Evolutionary conservation across 2,113 vertebrate genomes (phyloP).

Genomic region (Scortum barcoo): DNA sequence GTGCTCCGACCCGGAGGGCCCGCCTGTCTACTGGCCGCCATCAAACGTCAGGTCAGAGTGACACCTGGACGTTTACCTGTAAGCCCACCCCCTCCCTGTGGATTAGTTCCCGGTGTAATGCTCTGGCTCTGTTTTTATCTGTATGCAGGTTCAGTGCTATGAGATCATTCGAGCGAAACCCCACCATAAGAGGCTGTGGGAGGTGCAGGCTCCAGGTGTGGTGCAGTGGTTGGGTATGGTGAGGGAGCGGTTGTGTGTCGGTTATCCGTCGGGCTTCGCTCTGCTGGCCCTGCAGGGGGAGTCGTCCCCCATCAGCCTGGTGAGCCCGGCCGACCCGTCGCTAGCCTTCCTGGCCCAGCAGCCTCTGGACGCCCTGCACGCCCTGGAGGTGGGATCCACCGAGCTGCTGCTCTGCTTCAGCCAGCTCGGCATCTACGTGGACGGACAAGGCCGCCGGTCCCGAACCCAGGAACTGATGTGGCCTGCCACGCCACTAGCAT

Average conservation of each 20-base stretch:
- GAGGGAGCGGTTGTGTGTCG: slow-evolving; percentile 93
- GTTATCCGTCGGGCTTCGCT: slow-evolving; percentile 95
- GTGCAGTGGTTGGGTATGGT: slow-evolving; percentile 95
- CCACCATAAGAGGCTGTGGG: slow-evolving; percentile 89
- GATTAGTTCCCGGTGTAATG: not conserved
- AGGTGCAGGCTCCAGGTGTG: slow-evolving; percentile 90
- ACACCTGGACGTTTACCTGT: too few relatives aligned
- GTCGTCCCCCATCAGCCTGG: slow-evolving; percentile 92
- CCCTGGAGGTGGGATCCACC: slow-evolving; percentile 88
- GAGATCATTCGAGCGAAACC: slow-evolving; percentile 92
- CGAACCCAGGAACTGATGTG: slow-evolving; percentile 97
- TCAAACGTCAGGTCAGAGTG: slow-evolving; percentile 89
- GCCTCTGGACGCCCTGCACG: slow-evolving; percentile 94
- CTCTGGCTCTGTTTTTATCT: not conserved
- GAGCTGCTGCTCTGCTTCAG: slow-evolving; percentile 98
- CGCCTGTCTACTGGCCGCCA: slow-evolving; percentile 91
- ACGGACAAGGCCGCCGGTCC: slow-evolving; percentile 92
- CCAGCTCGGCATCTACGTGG: slow-evolving; percentile 96
- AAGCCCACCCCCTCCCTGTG: too few relatives aligned
- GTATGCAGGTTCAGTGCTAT: slow-evolving; percentile 89
- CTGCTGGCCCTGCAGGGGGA: slow-evolving; percentile 95
- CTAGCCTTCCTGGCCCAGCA: slow-evolving; percentile 94
- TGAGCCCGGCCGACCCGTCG: slow-evolving; percentile 92
- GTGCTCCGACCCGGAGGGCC: slow-evolving; percentile 84
- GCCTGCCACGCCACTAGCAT: slow-evolving; percentile 94